Conservation (phyloP, 2,113 vertebrate species). For the Xiphias gladius region DNA sequence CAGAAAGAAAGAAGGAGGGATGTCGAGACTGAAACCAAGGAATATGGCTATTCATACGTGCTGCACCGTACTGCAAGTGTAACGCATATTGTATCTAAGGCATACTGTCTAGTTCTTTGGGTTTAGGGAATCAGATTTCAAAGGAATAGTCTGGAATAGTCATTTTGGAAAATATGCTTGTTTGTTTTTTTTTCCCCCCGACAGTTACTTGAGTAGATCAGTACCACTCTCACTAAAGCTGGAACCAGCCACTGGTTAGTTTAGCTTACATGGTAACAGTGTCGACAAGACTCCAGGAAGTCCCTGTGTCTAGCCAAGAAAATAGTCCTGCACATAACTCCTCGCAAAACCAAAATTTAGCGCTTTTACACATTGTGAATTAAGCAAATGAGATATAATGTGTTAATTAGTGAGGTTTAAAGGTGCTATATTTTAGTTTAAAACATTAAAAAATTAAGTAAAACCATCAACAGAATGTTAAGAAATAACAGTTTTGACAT, state of each 20-base stretch:
- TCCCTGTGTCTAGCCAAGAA: too few relatives aligned
- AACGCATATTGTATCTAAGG: not conserved
- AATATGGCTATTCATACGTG: not conserved
- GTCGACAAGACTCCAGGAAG: too few relatives aligned
- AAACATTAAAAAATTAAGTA: too few relatives aligned
- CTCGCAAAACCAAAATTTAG: not conserved
- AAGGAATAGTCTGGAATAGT: not conserved
- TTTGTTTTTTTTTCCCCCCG: not conserved
- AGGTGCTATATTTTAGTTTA: not conserved
- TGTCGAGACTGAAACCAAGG: not conserved
- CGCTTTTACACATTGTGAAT: too few relatives aligned
- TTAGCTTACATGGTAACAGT: too few relatives aligned
- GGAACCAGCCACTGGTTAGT: too few relatives aligned
- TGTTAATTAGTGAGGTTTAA: too few relatives aligned
- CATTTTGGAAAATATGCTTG: not conserved
- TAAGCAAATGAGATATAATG: too few relatives aligned
- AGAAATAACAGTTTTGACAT: too few relatives aligned
- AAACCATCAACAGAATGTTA: too few relatives aligned
- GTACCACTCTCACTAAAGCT: not conserved
- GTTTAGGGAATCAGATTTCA: not conserved
- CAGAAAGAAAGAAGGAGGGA: conserved; percentile 13
- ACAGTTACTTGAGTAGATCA: not conserved
- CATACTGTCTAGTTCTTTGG: not conserved
- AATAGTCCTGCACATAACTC: not conserved
- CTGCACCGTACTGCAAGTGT: not conserved